These are phyloP conservation scores for Pseudopipra pipra DNA, from an alignment of 2,113 vertebrate species.

Conservation along the genomic window DNA sequence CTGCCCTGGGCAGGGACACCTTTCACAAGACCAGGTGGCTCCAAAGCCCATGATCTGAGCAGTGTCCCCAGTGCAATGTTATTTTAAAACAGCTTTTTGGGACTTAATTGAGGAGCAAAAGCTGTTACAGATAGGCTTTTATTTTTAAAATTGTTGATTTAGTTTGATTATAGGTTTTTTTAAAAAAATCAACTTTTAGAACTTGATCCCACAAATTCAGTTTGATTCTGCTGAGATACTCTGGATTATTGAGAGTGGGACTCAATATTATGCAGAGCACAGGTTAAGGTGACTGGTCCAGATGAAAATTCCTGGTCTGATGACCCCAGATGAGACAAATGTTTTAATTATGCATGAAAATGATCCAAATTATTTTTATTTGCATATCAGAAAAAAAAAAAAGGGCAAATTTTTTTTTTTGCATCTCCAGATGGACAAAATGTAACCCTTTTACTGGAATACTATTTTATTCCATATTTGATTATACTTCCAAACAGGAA, in stretches of 20 bases:
- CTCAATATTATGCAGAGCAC: neutral
- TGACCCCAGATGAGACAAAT: neutral
- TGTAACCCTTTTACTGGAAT: neutral
- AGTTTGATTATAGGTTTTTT: neutral
- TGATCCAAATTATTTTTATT: neutral
- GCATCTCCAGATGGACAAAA: neutral
- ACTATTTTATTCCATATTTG: neutral
- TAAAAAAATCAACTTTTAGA: neutral
- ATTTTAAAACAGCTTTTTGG: neutral
- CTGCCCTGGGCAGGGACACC: neutral
- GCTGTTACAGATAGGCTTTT: neutral
- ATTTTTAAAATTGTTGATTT: neutral
- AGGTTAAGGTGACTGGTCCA: neutral
- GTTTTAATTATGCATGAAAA: neutral
- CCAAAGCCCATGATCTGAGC: neutral
- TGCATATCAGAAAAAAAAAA: neutral
- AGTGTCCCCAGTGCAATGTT: neutral
- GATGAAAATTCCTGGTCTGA: neutral
- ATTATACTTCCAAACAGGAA: neutral
- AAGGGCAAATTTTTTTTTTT: neutral
- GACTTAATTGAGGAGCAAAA: neutral
- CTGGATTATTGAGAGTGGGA: neutral
- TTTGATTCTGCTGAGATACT: neutral
- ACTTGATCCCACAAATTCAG: neutral
- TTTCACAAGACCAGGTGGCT: neutral